phyloP scores from a whole-genome alignment of 2,113 vertebrate species.

The Actinemys pallida region DNA sequence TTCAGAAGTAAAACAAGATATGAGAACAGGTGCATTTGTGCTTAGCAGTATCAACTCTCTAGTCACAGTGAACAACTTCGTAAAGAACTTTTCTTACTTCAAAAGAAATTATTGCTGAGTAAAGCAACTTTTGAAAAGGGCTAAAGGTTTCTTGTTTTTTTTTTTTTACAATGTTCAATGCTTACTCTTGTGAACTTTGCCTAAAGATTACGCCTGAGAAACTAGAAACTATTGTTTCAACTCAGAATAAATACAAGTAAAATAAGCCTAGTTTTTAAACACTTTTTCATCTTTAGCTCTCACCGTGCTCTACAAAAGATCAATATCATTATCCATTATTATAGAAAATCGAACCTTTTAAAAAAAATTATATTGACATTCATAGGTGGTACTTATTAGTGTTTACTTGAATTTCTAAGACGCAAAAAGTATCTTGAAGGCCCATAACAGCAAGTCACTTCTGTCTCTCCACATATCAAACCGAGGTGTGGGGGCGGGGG shows the following conservation, averaged over 20 bases:
- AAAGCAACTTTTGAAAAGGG: background rate
- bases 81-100: background rate
- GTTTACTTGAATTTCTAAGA: background rate
- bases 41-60: background rate
- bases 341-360: background rate
- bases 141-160: background rate
- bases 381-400: background rate
- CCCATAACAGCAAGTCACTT: background rate
- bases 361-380: background rate
- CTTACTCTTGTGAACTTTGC: background rate
- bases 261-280: background rate
- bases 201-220: background rate
- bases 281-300: background rate
- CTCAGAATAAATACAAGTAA: background rate
- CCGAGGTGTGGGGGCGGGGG: background rate
- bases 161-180: background rate
- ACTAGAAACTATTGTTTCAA: background rate
- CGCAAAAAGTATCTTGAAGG: background rate
- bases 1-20: conserved; percentile 36
- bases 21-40: background rate
- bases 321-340: background rate
- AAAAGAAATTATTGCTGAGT: background rate
- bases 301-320: background rate
- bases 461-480: background rate
- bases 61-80: background rate